Evolutionary conservation across 1,140 invertebrate genomes (phyloP), one percentile per base, ranked within the genome.

Genomic region (Steinernema khuongi): DNA sequence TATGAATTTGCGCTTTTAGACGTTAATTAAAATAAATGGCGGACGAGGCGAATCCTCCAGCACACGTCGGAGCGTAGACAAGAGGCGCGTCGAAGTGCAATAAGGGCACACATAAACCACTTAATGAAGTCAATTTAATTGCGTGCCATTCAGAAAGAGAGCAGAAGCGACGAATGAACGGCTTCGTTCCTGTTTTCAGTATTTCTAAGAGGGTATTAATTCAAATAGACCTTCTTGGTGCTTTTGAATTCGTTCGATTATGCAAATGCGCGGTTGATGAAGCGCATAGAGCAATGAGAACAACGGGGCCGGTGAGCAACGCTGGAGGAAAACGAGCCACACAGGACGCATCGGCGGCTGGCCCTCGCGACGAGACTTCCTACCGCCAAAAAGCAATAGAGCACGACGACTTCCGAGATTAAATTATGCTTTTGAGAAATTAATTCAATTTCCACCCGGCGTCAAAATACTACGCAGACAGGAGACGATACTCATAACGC

Each of bases 101-200:
- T 60, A 60, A 14, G 50, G 22, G 50, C 50, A 22, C n/a, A n/a
- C 50, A 60, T 60, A 60, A 60, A 60, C 14, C 50, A 60, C 22
- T 60, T 60, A 60, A 60, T 60, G 50, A 60, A 60, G 50, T 60
- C 22, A 60, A 60, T 60, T 60, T 60, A 60, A 26, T 60, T 60
- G 50, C 50, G 50, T 60, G 50, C 50, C 50, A 60, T 60, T 60
- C 50, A 60, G 50, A 60, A 60, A 60, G 2, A 22, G 26, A 14
- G 50, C 4, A 60, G 11, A 26, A 2, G 22, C 50, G 14, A n/a
- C 11, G 26, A 60, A 60, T 60, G 4, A 7, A 60, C 50, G 50
- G 4, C 19, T 11, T 60, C 22, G 14, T 22, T 60, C 26, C 11
- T 22, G 14, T 60, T 2, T 60, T 60, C 26, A 7, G 50, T 17